Evolutionary conservation across 1,140 invertebrate genomes (phyloP).

Genomic region (Lysiphlebus fabarum): DNA sequence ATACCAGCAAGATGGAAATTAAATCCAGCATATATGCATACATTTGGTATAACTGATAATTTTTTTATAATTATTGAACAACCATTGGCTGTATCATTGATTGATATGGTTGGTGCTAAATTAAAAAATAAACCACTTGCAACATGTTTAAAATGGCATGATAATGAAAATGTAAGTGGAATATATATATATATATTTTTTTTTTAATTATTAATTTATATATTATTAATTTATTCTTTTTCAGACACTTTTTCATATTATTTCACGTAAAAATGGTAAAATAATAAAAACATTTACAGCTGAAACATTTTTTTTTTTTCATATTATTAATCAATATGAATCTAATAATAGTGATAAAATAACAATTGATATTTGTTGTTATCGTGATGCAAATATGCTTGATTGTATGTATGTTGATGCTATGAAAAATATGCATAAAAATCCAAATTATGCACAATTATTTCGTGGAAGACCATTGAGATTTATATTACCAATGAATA

Average conservation of each 20-base stretch:
- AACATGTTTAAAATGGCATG: conserved; percentile 68
- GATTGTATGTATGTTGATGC: conserved; percentile 82
- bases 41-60: conserved; percentile 81
- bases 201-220: background rate
- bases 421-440: conserved; percentile 74
- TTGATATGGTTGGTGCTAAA: conserved; percentile 58
- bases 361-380: conserved; percentile 77
- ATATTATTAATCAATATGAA: conserved; percentile 88
- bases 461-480: conserved; percentile 74
- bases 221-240: conserved; percentile 27
- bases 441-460: conserved; percentile 75
- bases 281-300: conserved; percentile 62
- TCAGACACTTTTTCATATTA: conserved; percentile 73
- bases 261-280: conserved; percentile 64
- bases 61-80: conserved; percentile 84
- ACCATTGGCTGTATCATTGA: conserved; percentile 69
- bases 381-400: conserved; percentile 76
- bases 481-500: conserved; percentile 64
- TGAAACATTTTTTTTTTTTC: conserved; percentile 79
- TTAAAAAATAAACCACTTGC: conserved; percentile 63
- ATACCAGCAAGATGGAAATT: conserved; percentile 71
- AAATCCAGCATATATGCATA: conserved; percentile 84
- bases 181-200: conserved; percentile 9
- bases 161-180: conserved; percentile 62
- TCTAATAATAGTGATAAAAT: conserved; percentile 63